phyloP scores from a whole-genome alignment of 2,888 invertebrate species.

The Sphaeridia pumilis region DNA sequence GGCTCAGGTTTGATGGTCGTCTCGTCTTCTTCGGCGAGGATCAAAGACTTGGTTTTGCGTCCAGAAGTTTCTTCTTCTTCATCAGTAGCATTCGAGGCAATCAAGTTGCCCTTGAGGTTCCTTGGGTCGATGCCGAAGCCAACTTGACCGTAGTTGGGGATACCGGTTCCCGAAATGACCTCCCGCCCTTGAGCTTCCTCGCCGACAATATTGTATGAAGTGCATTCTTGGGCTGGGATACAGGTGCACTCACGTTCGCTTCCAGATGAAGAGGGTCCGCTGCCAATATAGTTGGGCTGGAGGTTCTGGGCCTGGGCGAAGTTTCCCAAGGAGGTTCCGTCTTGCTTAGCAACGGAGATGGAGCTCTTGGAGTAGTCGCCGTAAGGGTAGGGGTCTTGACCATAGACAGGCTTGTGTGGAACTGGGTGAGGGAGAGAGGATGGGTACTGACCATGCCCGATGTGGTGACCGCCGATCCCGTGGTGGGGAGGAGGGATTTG shows the following conservation, averaged over 20 bases:
- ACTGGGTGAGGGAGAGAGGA: not conserved
- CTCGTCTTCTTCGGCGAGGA: constrained; percentile 4
- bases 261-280: too few relatives aligned
- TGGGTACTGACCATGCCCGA: not conserved
- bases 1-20: constrained; percentile 1
- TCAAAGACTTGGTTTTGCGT: constrained; percentile 11
- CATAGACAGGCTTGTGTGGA: not conserved
- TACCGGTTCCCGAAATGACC: constrained; percentile 19
- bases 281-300: constrained; percentile 14
- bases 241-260: constrained; percentile 79
- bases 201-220: constrained; percentile 30
- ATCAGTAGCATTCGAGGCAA: constrained; percentile 61
- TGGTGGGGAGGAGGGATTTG: too few relatives aligned
- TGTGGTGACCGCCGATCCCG: too few relatives aligned
- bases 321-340: constrained; percentile 14
- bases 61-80: constrained; percentile 46
- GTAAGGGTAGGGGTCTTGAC: constrained; percentile 10
- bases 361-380: constrained; percentile 12
- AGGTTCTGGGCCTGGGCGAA: constrained; percentile 19
- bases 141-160: constrained; percentile 24
- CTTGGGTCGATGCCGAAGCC: constrained; percentile 53
- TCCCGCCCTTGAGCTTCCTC: constrained; percentile 19
- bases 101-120: constrained; percentile 49
- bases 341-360: constrained; percentile 13
- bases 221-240: constrained; percentile 72